These are phyloP conservation scores for Pollenia griseotomentosa DNA, from an alignment of 2,888 invertebrate species.

Conservation along the genomic window DNA sequence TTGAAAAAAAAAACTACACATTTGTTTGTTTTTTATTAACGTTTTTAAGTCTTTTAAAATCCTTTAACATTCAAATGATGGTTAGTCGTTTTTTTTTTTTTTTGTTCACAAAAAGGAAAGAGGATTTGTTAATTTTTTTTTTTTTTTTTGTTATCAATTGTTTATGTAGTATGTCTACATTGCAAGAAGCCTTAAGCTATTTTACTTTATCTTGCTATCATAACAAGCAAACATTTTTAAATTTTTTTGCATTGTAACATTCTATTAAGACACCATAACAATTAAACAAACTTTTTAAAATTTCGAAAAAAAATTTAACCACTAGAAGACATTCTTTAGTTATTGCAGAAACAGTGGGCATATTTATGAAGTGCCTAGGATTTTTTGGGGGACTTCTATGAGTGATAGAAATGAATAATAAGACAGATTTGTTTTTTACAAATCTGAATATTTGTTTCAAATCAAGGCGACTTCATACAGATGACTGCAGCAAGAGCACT, in stretches of 20 bases:
- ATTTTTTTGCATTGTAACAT: constrained; percentile 69
- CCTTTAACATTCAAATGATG: background rate
- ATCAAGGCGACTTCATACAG: no score
- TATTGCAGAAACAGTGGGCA: constrained; percentile 43
- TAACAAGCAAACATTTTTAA: constrained; percentile 77
- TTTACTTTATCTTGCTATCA: constrained; percentile 80
- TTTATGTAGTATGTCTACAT: constrained; percentile 52
- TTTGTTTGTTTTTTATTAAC: constrained; percentile 50
- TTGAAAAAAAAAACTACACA: constrained; percentile 33
- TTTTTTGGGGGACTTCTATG: no score
- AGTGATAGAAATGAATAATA: no score
- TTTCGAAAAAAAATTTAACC: constrained; percentile 41
- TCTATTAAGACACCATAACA: constrained; percentile 80
- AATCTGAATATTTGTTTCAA: no score
- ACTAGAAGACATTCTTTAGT: constrained; percentile 44
- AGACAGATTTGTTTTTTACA: no score
- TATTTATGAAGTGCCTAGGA: background rate
- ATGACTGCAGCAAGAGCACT: no score
- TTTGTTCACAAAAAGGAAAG: background rate
- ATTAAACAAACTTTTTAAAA: constrained; percentile 68
- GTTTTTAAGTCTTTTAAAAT: constrained; percentile 22
- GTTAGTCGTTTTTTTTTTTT: background rate
- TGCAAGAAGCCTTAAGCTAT: constrained; percentile 77
- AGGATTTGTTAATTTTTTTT: constrained; percentile 29
- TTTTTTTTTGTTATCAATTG: constrained; percentile 35